A percentile compares a stretch with the other conserved stretches of the same genome.
These are phyloP conservation scores for Corythaixoides concolor DNA, from an alignment of 2,113 vertebrate genomes.

Conservation along the genomic window DNA sequence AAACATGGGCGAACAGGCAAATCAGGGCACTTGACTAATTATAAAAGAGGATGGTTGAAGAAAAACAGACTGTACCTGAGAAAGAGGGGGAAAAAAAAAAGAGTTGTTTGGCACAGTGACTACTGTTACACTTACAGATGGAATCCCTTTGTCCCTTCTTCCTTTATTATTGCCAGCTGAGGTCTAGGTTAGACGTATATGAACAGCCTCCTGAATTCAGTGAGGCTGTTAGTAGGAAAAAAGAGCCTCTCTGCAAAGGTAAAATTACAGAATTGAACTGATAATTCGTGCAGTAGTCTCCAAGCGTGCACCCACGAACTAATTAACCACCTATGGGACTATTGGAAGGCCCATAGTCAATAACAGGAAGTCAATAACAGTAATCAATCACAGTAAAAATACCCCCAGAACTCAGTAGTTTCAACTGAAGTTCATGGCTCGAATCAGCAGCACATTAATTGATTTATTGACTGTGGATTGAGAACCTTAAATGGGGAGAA, in stretches of 20 bases:
- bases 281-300: background rate
- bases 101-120: background rate
- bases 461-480: background rate
- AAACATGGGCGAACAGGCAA: background rate
- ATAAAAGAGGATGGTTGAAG: background rate
- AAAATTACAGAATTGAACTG: background rate
- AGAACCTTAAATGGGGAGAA: background rate
- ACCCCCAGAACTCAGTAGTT: background rate
- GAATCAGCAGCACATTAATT: background rate
- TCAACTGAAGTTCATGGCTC: background rate
- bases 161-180: background rate
- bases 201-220: background rate
- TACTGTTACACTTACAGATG: background rate
- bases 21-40: background rate
- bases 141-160: background rate
- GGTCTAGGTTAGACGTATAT: background rate
- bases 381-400: background rate
- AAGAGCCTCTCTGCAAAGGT: background rate
- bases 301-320: background rate
- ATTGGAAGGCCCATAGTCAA: background rate
- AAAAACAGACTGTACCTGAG: background rate
- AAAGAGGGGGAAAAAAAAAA: background rate
- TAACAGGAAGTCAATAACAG: too few species aligned
- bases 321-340: background rate
- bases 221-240: background rate